Conservation (phyloP, 2,113 vertebrate species). For the Axis porcinus region DNA sequence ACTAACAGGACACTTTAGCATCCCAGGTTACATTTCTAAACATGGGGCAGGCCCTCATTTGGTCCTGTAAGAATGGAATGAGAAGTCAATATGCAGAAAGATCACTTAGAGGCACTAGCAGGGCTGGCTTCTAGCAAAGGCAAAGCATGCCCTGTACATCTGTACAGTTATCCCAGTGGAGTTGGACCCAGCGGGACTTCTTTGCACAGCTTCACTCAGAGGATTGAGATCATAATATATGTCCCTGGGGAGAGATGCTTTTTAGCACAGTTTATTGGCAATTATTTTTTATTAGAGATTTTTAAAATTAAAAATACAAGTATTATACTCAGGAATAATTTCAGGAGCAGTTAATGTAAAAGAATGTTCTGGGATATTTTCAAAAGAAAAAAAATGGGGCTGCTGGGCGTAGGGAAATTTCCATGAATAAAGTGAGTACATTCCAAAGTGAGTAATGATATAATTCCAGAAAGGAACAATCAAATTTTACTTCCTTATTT, state of each 20-base stretch:
- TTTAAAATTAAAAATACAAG: constrained; percentile 38
- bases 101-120: not conserved
- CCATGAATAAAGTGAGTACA: not conserved
- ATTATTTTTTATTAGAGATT: constrained; percentile 54
- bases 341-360: not conserved
- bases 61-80: not conserved
- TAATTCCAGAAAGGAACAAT: constrained; percentile 1
- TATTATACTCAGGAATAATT: constrained; percentile 31
- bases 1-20: not conserved
- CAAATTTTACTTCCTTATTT: not conserved
- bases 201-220: not conserved
- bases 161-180: not conserved
- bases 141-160: not conserved
- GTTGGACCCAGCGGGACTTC: not conserved
- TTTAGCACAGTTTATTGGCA: constrained; percentile 48
- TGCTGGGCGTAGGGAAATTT: not conserved
- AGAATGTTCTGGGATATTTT: constrained; percentile 28
- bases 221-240: not conserved
- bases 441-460: constrained; percentile 1
- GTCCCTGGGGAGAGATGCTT: not conserved
- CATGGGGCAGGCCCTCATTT: not conserved
- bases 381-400: not conserved
- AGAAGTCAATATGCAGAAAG: not conserved
- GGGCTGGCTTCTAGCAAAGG: not conserved
- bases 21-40: not conserved